A percentile compares a stretch with the other conserved stretches of the same genome.
phyloP scores from a whole-genome alignment of 2,888 invertebrate genomes.

The Ctenicera cuprea region DNA sequence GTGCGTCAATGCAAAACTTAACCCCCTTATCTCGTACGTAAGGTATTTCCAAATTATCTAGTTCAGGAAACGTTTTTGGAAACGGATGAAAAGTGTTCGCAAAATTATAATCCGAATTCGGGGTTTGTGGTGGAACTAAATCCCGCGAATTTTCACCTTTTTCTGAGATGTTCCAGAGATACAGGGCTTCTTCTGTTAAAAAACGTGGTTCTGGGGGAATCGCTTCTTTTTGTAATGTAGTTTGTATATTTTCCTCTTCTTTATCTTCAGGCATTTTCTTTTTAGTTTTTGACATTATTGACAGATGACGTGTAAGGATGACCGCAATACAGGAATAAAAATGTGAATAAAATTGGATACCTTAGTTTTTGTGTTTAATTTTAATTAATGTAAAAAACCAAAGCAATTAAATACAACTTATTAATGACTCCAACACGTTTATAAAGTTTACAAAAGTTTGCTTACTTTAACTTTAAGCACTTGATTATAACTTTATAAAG shows the following conservation, averaged over 20 bases:
- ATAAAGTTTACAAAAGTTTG: slow-evolving; percentile 2
- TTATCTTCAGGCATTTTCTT: neutral
- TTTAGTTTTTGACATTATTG: slow-evolving; percentile 1
- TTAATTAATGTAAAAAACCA: no score
- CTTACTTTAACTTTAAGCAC: slow-evolving; percentile 3
- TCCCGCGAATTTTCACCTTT: slow-evolving; percentile 7
- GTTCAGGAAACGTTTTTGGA: slow-evolving; percentile 58
- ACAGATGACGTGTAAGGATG: neutral
- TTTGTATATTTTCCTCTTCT: neutral
- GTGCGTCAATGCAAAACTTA: slow-evolving; percentile 62
- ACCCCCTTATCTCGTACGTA: slow-evolving; percentile 66
- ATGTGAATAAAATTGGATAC: no score
- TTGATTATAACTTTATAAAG: slow-evolving; percentile 6
- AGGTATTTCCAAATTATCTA: slow-evolving; percentile 62
- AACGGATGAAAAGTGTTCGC: slow-evolving; percentile 26
- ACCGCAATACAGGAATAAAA: no score
- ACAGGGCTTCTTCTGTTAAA: slow-evolving; percentile 34
- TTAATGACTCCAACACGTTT: neutral
- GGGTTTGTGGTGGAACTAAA: slow-evolving; percentile 63
- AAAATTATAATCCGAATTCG: slow-evolving; percentile 57
- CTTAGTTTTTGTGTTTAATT: no score
- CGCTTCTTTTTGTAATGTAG: neutral
- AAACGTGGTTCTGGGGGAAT: slow-evolving; percentile 2
- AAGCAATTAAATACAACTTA: neutral
- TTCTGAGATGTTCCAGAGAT: slow-evolving; percentile 6